These are phyloP conservation scores for Apogon talboti DNA, from an alignment of 2,797 vertebrate species.

Conservation along the genomic window DNA sequence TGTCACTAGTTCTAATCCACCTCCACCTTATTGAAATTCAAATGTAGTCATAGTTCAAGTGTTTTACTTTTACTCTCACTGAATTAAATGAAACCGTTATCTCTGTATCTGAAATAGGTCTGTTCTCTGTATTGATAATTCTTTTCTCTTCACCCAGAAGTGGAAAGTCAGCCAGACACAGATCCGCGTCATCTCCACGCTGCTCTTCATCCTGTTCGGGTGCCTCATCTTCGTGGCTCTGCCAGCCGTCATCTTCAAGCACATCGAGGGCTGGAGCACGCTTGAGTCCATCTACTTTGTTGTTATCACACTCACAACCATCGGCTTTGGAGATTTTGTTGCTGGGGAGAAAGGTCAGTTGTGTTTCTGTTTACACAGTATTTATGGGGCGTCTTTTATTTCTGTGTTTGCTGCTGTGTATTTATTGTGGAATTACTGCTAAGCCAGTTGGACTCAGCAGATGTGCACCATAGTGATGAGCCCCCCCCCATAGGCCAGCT, in stretches of 20 bases:
- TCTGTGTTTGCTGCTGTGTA: conserved; percentile 14
- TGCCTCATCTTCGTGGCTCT: conserved; percentile 97
- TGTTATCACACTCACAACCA: conserved; percentile 97
- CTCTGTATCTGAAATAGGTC: neutral
- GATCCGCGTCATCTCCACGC: conserved; percentile 96
- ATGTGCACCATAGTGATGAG: conserved; percentile 7
- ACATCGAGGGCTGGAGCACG: conserved; percentile 97
- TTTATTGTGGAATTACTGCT: conserved; percentile 35
- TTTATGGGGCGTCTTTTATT: conserved; percentile 25
- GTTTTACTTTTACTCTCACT: neutral
- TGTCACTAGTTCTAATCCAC: neutral
- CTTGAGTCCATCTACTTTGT: conserved; percentile 98
- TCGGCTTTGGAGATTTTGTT: conserved; percentile 98
- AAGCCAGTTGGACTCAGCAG: conserved; percentile 29
- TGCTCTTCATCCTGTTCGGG: conserved; percentile 96
- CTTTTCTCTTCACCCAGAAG: conserved; percentile 80
- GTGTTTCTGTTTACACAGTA: conserved; percentile 11
- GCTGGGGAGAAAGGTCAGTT: conserved; percentile 87
- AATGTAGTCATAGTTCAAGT: neutral
- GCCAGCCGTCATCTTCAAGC: conserved; percentile 95
- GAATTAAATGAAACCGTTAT: neutral
- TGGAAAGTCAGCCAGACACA: conserved; percentile 99
- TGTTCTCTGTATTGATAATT: neutral
- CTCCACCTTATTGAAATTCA: neutral
- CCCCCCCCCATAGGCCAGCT: no score